Base-by-base conservation (phyloP, 2,888 invertebrate genomes). In the Mycalesis mineus region DNA sequence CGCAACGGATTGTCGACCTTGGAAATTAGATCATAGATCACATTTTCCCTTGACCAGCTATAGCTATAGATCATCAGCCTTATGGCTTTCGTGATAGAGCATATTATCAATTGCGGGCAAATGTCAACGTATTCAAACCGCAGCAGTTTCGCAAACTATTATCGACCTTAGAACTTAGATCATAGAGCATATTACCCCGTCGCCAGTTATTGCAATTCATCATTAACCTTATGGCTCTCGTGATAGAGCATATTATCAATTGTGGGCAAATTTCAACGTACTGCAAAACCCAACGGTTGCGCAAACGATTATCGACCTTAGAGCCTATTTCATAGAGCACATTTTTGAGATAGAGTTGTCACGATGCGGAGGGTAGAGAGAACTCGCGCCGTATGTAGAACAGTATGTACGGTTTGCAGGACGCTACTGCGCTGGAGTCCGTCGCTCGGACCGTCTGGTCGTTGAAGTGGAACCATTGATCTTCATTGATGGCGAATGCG, bases 381-480 rank as follows among this genome's bases (percentile, higher is more conserved):
- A 91, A 87, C 68, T 95, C 94, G 62, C 94, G 91, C 14, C 95
- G 91, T 65, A 95, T 94, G 88, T 96, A 96, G 90, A 96, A 95
- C 68, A 96, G 90, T 67, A 96, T 95, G 91, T 96, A 96, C 13
- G 96, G 95, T 84, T 95, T 95, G 83, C 95, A 95, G 67, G 92
- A 91, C 14, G 93, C 93, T 49, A 96, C 95, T 0, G 93, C 91
- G 42, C 90, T 89, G 15, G 91, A 89, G 67, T 92, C 93, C 45
- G 93, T 91, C 17, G 92, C 91, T 37, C 95, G 92, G n/a, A 96
- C 96, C 0, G 93, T 92, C 71, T 95, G 94, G 84, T 96, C 96
- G 88, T 96, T 95, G 90, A 95, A 96, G 82, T 95, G 95, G 85
- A 94, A 94, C 96, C 96, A 96, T 67, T 93, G 93, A 49, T 93